A percentile compares a stretch with the other conserved stretches of the same genome.
Evolutionary conservation across 2,888 invertebrate species (phyloP).

Genomic region (Spatulosminthurus flaviceps): DNA sequence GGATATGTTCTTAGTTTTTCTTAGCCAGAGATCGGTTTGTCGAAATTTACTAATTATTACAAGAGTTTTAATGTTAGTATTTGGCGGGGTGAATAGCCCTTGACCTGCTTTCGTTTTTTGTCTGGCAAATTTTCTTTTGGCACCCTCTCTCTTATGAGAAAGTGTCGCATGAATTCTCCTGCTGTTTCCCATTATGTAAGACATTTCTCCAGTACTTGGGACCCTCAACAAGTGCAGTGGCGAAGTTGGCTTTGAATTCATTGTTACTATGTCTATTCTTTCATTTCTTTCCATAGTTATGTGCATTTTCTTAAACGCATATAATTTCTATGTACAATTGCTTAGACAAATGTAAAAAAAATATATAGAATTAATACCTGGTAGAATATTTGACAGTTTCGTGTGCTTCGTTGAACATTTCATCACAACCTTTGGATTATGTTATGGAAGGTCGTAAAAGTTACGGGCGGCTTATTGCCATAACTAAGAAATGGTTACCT

Average conservation of each 20-base stretch:
- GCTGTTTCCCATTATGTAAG: constrained; percentile 11
- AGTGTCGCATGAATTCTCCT: neutral
- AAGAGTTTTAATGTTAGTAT: neutral
- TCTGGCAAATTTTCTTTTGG: constrained; percentile 8
- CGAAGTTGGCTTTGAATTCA: neutral
- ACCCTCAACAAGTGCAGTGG: neutral
- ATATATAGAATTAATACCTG: too few relatives aligned
- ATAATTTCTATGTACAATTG: too few relatives aligned
- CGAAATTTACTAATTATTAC: neutral
- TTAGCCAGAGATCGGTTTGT: neutral
- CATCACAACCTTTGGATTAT: too few relatives aligned
- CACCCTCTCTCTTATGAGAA: neutral
- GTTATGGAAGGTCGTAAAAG: too few relatives aligned
- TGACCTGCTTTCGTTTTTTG: constrained; percentile 2
- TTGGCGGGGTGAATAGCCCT: neutral
- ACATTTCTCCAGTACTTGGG: neutral
- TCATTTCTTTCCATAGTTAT: too few relatives aligned
- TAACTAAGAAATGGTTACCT: too few relatives aligned
- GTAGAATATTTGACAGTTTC: too few relatives aligned
- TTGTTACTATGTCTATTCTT: neutral
- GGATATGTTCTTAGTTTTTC: too few relatives aligned
- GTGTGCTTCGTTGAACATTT: too few relatives aligned
- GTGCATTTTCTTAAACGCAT: too few relatives aligned
- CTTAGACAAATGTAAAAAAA: too few relatives aligned
- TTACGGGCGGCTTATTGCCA: too few relatives aligned